These are phyloP conservation scores for Cyphomyrus discorhynchus DNA, from an alignment of 2,113 vertebrate species.

Conservation along the genomic window DNA sequence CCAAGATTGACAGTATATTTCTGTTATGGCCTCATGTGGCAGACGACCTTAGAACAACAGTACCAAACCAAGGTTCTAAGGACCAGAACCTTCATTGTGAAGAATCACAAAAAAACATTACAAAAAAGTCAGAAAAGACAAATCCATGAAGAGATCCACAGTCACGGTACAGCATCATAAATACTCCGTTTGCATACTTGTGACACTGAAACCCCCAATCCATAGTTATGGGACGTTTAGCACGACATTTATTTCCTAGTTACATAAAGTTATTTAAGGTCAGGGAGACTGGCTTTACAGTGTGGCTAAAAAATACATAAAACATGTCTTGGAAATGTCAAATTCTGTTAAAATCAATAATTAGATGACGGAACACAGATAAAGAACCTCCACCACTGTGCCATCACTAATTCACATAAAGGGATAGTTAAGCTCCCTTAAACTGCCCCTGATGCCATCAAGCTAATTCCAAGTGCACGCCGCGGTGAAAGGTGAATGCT, in stretches of 20 bases:
- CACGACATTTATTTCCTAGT: neutral
- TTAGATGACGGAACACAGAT: neutral
- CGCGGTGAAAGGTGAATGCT: neutral
- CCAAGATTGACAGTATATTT: neutral
- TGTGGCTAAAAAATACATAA: neutral
- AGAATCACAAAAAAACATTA: neutral
- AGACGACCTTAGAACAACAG: neutral
- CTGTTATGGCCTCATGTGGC: neutral
- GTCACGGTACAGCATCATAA: neutral
- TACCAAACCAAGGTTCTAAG: neutral
- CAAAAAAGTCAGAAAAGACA: neutral
- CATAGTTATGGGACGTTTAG: neutral
- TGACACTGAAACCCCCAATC: neutral
- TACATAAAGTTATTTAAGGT: neutral
- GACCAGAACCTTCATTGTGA: neutral
- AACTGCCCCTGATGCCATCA: neutral
- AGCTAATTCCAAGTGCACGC: neutral
- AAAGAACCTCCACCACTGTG: neutral
- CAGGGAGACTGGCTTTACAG: neutral
- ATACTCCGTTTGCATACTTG: neutral
- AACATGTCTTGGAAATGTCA: neutral
- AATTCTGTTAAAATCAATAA: neutral
- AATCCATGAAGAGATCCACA: neutral
- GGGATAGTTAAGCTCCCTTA: neutral
- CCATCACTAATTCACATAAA: neutral